phyloP scores from a whole-genome alignment of 2,888 invertebrate species.

The Philhelius pedissequus region DNA sequence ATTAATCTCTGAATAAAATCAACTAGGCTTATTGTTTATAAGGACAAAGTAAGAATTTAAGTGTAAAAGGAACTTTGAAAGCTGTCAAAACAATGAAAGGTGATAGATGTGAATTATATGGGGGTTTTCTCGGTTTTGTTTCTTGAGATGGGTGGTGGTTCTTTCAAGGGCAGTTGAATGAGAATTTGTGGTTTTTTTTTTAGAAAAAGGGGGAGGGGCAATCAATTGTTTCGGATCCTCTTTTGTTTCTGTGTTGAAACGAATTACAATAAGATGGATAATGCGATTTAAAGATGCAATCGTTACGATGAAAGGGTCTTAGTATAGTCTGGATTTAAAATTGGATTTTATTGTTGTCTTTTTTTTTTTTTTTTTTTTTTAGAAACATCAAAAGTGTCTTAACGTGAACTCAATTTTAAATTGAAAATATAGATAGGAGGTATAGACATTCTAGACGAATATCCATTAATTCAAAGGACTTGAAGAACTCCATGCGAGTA shows the following conservation, averaged over 20 bases:
- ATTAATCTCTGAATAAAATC: slow-evolving; percentile 48
- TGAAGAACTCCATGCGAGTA: not conserved
- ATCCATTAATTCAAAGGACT: not conserved
- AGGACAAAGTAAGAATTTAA: slow-evolving; percentile 10
- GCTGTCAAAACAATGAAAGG: slow-evolving; percentile 51
- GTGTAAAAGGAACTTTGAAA: slow-evolving; percentile 32
- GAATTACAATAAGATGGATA: slow-evolving; percentile 10
- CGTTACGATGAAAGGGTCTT: not conserved
- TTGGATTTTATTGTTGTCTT: not conserved
- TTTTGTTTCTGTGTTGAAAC: not conserved
- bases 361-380: not conserved
- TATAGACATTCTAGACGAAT: not conserved
- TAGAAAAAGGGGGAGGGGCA: not conserved
- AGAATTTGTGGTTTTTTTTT: not conserved
- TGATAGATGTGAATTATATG: slow-evolving; percentile 26
- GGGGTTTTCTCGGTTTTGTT: not conserved
- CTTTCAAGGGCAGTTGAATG: not conserved
- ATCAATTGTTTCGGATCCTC: not conserved
- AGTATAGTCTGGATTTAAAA: not conserved
- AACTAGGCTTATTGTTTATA: slow-evolving; percentile 19
- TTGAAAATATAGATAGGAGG: not conserved
- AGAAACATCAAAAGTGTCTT: not conserved
- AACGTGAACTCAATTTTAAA: not conserved
- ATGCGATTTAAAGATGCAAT: slow-evolving; percentile 9
- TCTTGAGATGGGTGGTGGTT: too few species aligned